Base-by-base conservation (phyloP, 1,140 invertebrate genomes). In the Trichomalopsis sarcophagae region DNA sequence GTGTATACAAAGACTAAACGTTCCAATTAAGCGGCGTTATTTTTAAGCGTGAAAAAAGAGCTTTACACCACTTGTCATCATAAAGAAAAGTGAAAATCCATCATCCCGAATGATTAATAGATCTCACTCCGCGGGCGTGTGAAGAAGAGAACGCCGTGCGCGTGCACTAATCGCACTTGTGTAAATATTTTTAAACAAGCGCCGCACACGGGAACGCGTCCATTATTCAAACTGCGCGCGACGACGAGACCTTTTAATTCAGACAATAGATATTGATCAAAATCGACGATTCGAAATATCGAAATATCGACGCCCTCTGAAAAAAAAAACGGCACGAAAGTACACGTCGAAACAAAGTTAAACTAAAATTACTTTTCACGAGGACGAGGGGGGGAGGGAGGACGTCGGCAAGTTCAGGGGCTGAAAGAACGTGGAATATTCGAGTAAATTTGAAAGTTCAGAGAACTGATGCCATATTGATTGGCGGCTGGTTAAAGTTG, bases 401-500 rank as follows among this genome's bases (percentile, higher is more conserved):
- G 55, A 10, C 21, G 17, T 21, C 44, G 10, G 30, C 47, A 30
- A 75, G 27, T 75, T 36, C 27, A 66, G 17, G 21, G 30, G 55
- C 36, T 40, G 68, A 71, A 81, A 69, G 17, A 81, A 81, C n/a
- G 40, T 40, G 40, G 74, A 62, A 47, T 44, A 76, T 77, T 17
- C 40, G n/a, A 84, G 6, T 74, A 80, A 80, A 84, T 80, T 80
- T 75, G 27, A 85, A 81, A 73, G 33, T 81, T 75, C 30, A 88
- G 87, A 84, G 86, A 87, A 88, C 84, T 86, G 88, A 85, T 84
- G 87, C 87, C 87, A 87, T 89, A 90, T 90, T 89, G 90, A 91
- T 90, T 89, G 87, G 87, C 84, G 66, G 81, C 69, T 82, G 69
- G 80, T 84, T 78, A 86, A 86, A 84, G 87, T 89, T 89, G 33